A percentile compares a stretch with the other conserved stretches of the same genome.
phyloP scores from a whole-genome alignment of 2,113 vertebrate genomes.

The Alouatta palliata region DNA sequence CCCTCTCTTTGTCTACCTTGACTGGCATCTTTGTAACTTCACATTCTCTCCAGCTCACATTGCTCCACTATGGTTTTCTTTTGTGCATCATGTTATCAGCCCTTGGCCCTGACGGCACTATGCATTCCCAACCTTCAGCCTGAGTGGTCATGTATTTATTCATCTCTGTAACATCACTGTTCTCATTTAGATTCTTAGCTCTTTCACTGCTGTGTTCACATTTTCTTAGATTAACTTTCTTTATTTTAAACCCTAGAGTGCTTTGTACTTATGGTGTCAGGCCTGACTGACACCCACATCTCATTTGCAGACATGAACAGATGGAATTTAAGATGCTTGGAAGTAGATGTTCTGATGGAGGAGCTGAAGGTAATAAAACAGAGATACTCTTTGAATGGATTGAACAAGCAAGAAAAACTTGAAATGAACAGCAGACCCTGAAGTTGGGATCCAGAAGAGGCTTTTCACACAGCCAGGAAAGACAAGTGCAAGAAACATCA shows the following conservation, averaged over 20 bases:
- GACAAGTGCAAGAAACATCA: not conserved
- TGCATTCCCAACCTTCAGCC: fast-evolving
- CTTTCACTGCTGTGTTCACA: too few relatives aligned
- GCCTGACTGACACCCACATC: not conserved
- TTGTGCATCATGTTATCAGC: not conserved
- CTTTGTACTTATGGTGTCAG: not conserved
- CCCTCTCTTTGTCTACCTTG: fast-evolving
- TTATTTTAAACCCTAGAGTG: too few relatives aligned
- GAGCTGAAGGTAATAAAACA: not conserved
- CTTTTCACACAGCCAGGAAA: not conserved
- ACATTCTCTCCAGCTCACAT: not conserved
- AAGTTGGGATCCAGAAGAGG: not conserved
- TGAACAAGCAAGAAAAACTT: not conserved
- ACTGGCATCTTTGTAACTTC: fast-evolving
- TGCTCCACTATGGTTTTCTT: not conserved
- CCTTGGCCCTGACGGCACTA: not conserved
- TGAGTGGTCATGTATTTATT: fast-evolving
- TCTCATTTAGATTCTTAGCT: not conserved
- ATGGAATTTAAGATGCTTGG: not conserved
- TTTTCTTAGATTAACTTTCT: not conserved
- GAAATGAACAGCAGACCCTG: fast-evolving
- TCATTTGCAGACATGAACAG: not conserved
- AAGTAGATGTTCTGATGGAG: not conserved
- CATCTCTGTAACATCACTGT: not conserved
- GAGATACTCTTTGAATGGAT: not conserved